Percentiles rank a stretch among this genome's conserved stretches.
phyloP scores from a whole-genome alignment of 2,888 invertebrate genomes.

The Dryadula phaetusa region DNA sequence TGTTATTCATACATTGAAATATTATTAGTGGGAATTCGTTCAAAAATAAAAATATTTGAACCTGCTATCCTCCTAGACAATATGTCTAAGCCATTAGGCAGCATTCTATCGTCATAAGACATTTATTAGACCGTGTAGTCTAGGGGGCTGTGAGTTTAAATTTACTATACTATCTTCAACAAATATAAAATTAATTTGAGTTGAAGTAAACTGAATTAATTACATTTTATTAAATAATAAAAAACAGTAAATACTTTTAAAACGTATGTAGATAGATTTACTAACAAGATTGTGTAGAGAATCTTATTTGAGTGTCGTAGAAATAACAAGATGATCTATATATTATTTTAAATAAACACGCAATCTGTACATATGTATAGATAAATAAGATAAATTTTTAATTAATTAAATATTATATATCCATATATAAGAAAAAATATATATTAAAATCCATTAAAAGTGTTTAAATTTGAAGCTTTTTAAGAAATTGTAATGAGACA shows the following conservation, averaged over 20 bases:
- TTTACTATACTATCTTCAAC: background rate
- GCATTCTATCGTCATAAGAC: background rate
- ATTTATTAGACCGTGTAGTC: background rate
- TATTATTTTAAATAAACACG: background rate
- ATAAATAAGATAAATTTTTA: no score
- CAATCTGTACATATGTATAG: no score
- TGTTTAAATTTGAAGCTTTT: no score
- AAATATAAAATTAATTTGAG: no score
- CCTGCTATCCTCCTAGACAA: background rate
- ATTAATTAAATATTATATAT: no score
- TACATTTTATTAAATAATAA: background rate
- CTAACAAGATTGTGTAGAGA: background rate
- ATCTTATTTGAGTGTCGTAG: background rate
- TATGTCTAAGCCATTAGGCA: background rate
- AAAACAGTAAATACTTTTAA: background rate
- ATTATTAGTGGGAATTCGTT: no score
- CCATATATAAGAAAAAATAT: no score
- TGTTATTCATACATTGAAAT: no score
- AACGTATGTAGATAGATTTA: constrained; percentile 4
- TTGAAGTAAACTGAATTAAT: background rate
- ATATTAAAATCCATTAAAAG: no score
- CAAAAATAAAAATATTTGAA: background rate
- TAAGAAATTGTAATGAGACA: no score
- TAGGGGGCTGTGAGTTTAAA: background rate
- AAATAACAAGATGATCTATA: background rate